Conservation (phyloP, 2,113 vertebrate genomes). For the Clarias macrocephalus region DNA sequence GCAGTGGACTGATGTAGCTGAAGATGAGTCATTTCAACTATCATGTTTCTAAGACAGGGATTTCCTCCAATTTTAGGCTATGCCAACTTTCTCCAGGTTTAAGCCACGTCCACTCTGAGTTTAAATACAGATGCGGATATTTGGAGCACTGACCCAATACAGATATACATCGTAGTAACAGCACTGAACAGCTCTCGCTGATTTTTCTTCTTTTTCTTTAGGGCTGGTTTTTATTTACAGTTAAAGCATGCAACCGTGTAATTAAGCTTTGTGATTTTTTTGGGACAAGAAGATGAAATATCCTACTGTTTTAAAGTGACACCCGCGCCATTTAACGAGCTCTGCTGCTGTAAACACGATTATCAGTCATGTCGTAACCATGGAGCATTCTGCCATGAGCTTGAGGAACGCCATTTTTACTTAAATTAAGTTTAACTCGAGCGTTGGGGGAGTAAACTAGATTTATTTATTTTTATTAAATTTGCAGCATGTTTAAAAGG, state of each 20-base stretch:
- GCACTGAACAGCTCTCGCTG: neutral
- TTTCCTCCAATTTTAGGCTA: too few relatives aligned
- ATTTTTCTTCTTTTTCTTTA: neutral
- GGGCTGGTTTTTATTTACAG: neutral
- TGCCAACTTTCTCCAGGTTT: neutral
- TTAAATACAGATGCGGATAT: neutral
- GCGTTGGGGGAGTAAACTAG: neutral
- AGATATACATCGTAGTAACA: neutral
- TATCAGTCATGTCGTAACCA: neutral
- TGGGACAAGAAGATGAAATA: neutral
- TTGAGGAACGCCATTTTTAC: neutral
- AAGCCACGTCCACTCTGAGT: neutral
- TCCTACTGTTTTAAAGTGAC: neutral
- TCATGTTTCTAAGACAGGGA: too few relatives aligned
- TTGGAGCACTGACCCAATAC: neutral
- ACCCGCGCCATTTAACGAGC: neutral
- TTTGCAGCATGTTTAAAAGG: too few relatives aligned
- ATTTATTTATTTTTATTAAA: neutral
- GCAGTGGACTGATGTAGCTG: too few relatives aligned
- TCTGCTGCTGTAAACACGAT: neutral
- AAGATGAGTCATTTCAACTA: too few relatives aligned
- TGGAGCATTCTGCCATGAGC: neutral
- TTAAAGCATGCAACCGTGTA: neutral
- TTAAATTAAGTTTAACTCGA: neutral
- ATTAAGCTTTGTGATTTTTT: constrained; percentile 1